A percentile compares a stretch with the other conserved stretches of the same genome.
phyloP scores from a whole-genome alignment of 2,113 vertebrate genomes.

The Rissa tridactyla region DNA sequence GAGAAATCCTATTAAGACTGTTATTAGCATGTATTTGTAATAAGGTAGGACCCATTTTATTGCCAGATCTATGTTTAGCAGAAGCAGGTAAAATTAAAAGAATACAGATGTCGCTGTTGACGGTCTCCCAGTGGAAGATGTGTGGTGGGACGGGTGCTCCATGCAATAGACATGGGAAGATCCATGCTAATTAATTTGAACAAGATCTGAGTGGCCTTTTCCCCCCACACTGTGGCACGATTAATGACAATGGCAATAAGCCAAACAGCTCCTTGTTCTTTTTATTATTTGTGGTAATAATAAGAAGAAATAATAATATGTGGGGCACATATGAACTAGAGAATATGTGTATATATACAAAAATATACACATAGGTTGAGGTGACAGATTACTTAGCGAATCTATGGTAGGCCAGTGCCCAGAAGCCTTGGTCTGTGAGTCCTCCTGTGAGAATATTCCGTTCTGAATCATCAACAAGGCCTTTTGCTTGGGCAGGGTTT shows the following conservation, averaged over 20 bases:
- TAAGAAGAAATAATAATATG: not conserved
- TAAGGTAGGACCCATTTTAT: not conserved
- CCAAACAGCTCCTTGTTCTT: not conserved
- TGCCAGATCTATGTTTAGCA: not conserved
- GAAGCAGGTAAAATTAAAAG: not conserved
- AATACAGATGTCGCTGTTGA: not conserved
- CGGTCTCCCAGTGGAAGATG: not conserved
- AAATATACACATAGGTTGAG: not conserved
- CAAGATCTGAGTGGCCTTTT: not conserved
- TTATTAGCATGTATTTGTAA: not conserved
- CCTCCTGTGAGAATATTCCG: not conserved
- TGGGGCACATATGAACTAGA: not conserved
- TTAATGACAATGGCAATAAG: not conserved
- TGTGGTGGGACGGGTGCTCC: not conserved
- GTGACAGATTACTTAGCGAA: not conserved
- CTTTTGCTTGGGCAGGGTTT: not conserved
- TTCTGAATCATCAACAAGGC: not conserved
- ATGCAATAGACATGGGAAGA: not conserved
- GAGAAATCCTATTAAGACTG: not conserved
- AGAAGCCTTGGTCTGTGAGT: not conserved
- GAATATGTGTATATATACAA: not conserved
- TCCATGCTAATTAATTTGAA: not conserved
- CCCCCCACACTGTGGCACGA: not conserved
- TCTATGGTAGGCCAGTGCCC: not conserved
- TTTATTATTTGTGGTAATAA: not conserved